These are phyloP conservation scores for Xiphias gladius DNA, from an alignment of 2,113 vertebrate genomes.

Conservation along the genomic window DNA sequence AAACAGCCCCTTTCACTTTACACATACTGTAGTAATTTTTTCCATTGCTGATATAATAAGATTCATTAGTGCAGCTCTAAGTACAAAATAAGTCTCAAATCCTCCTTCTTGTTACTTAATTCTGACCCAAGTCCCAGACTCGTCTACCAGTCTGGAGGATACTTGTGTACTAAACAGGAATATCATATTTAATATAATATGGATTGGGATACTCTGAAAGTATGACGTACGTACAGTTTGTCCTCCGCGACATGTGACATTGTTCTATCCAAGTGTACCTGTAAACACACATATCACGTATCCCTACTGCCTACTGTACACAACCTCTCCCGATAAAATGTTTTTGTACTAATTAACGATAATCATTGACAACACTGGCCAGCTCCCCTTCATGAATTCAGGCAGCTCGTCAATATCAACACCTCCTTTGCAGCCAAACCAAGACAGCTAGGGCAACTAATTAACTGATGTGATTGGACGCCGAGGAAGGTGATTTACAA, in stretches of 20 bases:
- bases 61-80: neutral
- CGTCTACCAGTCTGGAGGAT: neutral
- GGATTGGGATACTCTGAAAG: neutral
- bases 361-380: slow-evolving; percentile 17
- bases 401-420: slow-evolving; percentile 51
- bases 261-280: neutral
- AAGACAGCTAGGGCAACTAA: slow-evolving; percentile 38
- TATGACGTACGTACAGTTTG: neutral
- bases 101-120: neutral
- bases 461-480: neutral
- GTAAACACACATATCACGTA: neutral
- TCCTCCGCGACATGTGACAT: neutral
- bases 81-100: neutral
- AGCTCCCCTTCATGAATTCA: slow-evolving; percentile 24
- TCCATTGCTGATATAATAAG: neutral
- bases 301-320: neutral
- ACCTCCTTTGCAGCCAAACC: slow-evolving; percentile 26
- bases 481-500: neutral
- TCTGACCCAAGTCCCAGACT: neutral
- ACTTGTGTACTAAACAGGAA: neutral
- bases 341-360: slow-evolving; percentile 39
- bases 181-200: neutral
- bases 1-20: too few relatives aligned
- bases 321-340: slow-evolving; percentile 10
- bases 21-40: too few relatives aligned